phyloP scores from a whole-genome alignment of 2,888 invertebrate genomes.

The Nebria brevicollis region DNA sequence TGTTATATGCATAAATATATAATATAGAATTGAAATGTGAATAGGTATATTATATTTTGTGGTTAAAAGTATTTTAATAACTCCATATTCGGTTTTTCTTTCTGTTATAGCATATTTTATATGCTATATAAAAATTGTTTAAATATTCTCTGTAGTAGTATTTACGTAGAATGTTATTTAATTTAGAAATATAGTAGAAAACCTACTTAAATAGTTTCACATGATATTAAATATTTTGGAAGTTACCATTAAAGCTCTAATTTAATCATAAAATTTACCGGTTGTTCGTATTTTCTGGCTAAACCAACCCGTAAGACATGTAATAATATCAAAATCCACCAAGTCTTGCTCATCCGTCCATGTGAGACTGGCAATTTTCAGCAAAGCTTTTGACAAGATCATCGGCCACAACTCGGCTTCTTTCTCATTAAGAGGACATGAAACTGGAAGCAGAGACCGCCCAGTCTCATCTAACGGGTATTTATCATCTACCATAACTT shows the following conservation, averaged over 20 bases:
- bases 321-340: conserved; percentile 61
- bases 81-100: no score
- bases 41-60: no score
- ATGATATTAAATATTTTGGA: neutral
- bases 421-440: conserved; percentile 51
- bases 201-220: neutral
- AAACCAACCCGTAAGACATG: conserved; percentile 64
- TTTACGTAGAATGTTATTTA: neutral
- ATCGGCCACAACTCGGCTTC: conserved; percentile 64
- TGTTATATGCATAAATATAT: no score
- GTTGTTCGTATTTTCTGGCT: conserved; percentile 54
- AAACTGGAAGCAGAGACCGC: conserved; percentile 60
- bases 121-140: no score
- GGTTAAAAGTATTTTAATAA: no score
- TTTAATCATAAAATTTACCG: conserved; percentile 48
- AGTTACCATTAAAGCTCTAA: neutral
- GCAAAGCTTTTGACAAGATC: conserved; percentile 63
- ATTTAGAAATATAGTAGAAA: neutral
- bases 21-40: no score
- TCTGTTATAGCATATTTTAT: no score
- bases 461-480: conserved; percentile 61
- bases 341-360: conserved; percentile 58
- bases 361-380: conserved; percentile 62
- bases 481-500: conserved; percentile 63
- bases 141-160: no score